Evolutionary conservation across 1,140 invertebrate genomes (phyloP), one percentile per base, ranked within the genome.

Genomic region (Solenopsis fugax): DNA sequence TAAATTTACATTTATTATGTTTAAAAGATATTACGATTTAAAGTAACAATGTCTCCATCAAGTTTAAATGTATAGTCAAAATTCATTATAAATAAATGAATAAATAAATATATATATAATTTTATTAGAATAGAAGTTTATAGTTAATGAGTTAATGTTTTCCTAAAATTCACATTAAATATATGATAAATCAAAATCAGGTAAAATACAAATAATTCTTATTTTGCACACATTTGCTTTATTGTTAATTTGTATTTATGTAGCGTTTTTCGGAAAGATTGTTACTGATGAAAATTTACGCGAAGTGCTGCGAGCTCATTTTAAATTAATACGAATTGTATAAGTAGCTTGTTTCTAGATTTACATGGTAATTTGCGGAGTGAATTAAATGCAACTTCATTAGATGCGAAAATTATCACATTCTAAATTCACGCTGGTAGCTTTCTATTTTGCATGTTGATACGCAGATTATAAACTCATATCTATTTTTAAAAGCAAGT

Each of bases 341-440:
- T 41, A 54, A 54, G 12, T 72, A 73, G 2, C 9, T 37, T 56
- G 29, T 73, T 72, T 34, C 16, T 21, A 18, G 50, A n/a, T 72
- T 54, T 72, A 21, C 29, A 37, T 50, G 29, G 1, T 69, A 24
- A 48, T 73, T 54, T 10, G 52, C 24, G 29, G 10, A 54, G 54
- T 73, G 18, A 18, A 54, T 73, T 50, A 73, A 73, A 54, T n/a
- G 50, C 4, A 73, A 37, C 16, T 52, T 73, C n/a, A 5, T 18
- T 37, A 34, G 13, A 34, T 54, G 29, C 0, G 13, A 54, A 37
- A 54, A 56, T 73, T 54, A 73, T 56, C 5, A 37, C 18, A 21
- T 73, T 56, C 16, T n/a, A 12, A 73, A 56, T 4, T 72, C 24
- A 72, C 24, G 21, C 4, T 29, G 10, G 12, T 71, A 71, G 9